Evolutionary conservation across 2,113 vertebrate species (phyloP).

Genomic region (Megaceryle maxima): DNA sequence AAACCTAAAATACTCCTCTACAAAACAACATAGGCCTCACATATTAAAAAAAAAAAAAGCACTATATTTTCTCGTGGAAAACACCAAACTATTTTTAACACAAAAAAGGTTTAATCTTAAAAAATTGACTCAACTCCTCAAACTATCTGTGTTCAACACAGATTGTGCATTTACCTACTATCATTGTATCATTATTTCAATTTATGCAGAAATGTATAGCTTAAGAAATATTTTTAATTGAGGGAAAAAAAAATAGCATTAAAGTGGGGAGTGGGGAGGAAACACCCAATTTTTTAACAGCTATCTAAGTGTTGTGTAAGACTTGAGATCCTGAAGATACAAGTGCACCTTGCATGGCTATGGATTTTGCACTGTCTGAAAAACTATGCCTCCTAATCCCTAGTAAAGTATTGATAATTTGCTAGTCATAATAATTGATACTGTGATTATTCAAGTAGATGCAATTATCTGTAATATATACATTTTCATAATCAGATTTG

Average conservation of each 20-base stretch:
- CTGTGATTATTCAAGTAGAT: not conserved
- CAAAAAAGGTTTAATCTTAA: not conserved
- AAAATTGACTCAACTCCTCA: not conserved
- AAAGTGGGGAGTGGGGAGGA: not conserved
- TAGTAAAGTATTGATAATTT: not conserved
- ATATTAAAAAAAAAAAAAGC: not conserved
- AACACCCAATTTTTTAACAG: not conserved
- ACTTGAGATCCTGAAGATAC: not conserved
- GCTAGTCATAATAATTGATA: not conserved
- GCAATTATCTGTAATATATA: not conserved
- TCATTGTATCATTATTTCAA: not conserved
- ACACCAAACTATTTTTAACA: not conserved
- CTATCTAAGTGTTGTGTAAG: not conserved
- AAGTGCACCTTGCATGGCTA: not conserved
- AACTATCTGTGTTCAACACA: not conserved
- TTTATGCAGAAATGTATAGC: not conserved
- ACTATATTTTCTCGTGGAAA: rapidly evolving
- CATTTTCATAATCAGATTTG: not conserved
- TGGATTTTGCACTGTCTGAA: not conserved
- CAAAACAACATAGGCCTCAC: rapidly evolving
- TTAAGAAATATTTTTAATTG: not conserved
- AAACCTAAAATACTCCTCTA: not conserved
- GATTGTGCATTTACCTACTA: not conserved
- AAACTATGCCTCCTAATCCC: not conserved
- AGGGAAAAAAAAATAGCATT: not conserved